Evolutionary conservation across 2,888 invertebrate species (phyloP), one percentile per base, ranked within the genome.

Genomic region (Micropterix aruncella): DNA sequence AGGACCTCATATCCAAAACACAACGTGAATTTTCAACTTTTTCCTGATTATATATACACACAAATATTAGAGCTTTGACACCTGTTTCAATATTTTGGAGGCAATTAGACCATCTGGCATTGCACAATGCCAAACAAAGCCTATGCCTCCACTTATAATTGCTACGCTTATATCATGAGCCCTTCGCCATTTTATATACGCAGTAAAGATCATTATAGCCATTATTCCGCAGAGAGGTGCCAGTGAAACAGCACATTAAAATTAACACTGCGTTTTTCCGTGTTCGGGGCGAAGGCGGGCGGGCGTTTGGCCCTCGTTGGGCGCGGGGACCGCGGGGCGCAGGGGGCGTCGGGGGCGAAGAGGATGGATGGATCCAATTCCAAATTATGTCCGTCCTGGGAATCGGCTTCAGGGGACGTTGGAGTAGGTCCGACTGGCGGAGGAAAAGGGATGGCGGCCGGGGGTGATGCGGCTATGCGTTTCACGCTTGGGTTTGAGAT

Each of bases 331-430:
- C 5, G 12, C 5, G 27, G 27, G 27, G n/a, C n/a, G n/a, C n/a
- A 27, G 27, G 12, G 12, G 27, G 27, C 27, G 12, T 7, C 5
- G 27, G n/a, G 12, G 27, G 27, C 5, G 27, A 61, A 54, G 60
- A 63, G 65, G 68, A 71, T 70, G 69, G 68, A 71, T 70, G 70
- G 67, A 70, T 71, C 71, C 71, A 72, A 72, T 72, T 71, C 70
- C 68, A 69, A 72, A 70, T 70, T 71, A 72, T 70, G 68, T 69
- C 65, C 69, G 66, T 69, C 71, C 69, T 70, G 71, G 71, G 71
- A 72, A 71, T 72, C 67, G 68, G 66, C 69, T 61, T 60, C 60
- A 64, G 63, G 60, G 37, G 67, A 65, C 67, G 68, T 63, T 66
- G 69, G 66, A 64, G 63, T 69, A 68, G 70, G 66, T 63, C 65